Percentiles rank a stretch among this genome's conserved stretches.
phyloP scores from a whole-genome alignment of 2,888 invertebrate species.

The Tenthredo amoena region DNA sequence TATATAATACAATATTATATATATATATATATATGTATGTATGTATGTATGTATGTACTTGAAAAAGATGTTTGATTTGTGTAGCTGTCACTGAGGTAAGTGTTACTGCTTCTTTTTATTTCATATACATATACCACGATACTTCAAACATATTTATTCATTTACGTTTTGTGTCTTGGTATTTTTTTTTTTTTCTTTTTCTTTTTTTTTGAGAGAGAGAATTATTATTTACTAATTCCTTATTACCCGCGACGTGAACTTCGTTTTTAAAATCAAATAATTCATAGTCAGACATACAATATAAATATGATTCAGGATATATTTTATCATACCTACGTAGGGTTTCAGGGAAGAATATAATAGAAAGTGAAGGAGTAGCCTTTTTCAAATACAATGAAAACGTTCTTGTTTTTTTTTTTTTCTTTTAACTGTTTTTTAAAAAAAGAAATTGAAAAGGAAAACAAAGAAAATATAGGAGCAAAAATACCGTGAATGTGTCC shows the following conservation, averaged over 20 bases:
- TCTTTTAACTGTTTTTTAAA: not conserved
- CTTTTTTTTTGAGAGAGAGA: not conserved
- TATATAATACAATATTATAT: conserved; percentile 64
- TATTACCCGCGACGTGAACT: conserved; percentile 44
- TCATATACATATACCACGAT: conserved; percentile 12
- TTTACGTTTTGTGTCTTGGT: not conserved
- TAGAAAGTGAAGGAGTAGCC: conserved; percentile 2
- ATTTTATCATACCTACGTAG: not conserved
- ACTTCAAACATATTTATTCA: conserved; percentile 14
- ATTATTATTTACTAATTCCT: conserved; percentile 28
- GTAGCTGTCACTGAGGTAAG: conserved; percentile 66
- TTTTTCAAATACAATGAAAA: not conserved
- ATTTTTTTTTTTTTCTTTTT: not conserved
- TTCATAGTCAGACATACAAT: not conserved
- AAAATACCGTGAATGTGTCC: not conserved
- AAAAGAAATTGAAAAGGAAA: not conserved
- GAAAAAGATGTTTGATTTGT: conserved; percentile 69
- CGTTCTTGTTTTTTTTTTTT: not conserved
- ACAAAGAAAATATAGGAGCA: not conserved
- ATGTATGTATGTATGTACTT: not conserved
- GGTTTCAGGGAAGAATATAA: not conserved
- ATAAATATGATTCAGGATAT: conserved; percentile 15
- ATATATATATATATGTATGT: not conserved
- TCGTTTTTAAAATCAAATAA: conserved; percentile 33
- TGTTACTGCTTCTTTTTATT: conserved; percentile 4